Percentiles rank a stretch among this genome's conserved stretches.
Evolutionary conservation across 2,113 vertebrate genomes (phyloP).

Genomic region (Castor canadensis): DNA sequence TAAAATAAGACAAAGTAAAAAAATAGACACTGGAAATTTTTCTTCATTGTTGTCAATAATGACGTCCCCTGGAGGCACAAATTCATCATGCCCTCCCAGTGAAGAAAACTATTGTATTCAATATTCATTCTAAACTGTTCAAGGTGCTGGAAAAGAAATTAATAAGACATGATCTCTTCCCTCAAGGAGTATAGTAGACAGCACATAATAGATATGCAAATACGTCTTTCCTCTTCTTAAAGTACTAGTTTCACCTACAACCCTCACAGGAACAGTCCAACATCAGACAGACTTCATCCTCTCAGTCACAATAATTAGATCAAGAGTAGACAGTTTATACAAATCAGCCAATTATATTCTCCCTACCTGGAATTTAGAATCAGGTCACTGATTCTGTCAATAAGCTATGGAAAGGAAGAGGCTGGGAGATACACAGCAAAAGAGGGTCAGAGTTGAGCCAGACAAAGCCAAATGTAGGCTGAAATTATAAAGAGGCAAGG

Average conservation of each 20-base stretch:
- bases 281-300: background rate
- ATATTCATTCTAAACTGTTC: slow-evolving; percentile 14
- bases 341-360: background rate
- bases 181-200: background rate
- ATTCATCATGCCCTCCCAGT: no score
- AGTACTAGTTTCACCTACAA: background rate
- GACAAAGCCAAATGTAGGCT: background rate
- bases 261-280: background rate
- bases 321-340: background rate
- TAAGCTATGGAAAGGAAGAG: background rate
- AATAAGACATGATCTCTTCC: background rate
- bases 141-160: background rate
- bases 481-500: background rate
- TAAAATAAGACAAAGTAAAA: background rate
- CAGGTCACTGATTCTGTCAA: background rate
- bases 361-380: background rate
- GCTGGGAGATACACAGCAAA: background rate
- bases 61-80: background rate
- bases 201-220: background rate
- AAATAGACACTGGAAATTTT: background rate
- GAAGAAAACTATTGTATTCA: background rate
- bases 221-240: background rate
- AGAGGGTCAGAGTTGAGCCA: background rate
- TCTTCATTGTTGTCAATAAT: background rate
- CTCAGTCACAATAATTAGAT: background rate